Conservation (phyloP, 2,113 vertebrate species). For the Sceloporus undulatus region DNA sequence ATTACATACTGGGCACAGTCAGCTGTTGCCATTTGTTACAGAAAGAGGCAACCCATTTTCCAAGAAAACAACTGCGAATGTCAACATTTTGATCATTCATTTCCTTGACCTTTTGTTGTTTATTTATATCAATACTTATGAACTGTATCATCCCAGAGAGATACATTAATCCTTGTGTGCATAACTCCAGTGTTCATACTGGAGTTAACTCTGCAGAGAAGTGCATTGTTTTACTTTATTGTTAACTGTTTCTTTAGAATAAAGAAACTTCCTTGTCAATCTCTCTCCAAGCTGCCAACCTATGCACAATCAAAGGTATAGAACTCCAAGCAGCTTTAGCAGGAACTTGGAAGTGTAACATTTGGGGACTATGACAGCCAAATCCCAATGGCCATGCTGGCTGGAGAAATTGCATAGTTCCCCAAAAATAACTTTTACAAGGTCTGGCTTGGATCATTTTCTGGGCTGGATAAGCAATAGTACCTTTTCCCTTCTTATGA, state of each 20-base stretch:
- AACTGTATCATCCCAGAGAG: constrained; percentile 57
- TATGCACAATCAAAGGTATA: neutral
- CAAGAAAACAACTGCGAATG: constrained; percentile 58
- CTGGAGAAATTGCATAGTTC: no score
- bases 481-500: constrained; percentile 20
- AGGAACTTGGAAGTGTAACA: no score
- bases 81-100: constrained; percentile 55
- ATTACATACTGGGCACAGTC: constrained; percentile 46
- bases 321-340: neutral
- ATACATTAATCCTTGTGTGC: constrained; percentile 51
- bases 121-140: constrained; percentile 62
- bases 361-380: no score
- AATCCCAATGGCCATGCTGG: no score
- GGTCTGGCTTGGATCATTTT: neutral
- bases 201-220: constrained; percentile 54
- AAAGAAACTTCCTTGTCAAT: neutral
- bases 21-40: constrained; percentile 63
- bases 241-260: neutral
- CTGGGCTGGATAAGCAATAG: constrained; percentile 34
- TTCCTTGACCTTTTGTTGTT: constrained; percentile 55
- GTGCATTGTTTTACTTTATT: constrained; percentile 24
- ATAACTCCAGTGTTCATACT: constrained; percentile 28
- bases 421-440: no score
- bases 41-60: constrained; percentile 49
- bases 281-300: neutral